Evolutionary conservation across 2,113 vertebrate species (phyloP).

Genomic region (Sclerurus mexicanus): DNA sequence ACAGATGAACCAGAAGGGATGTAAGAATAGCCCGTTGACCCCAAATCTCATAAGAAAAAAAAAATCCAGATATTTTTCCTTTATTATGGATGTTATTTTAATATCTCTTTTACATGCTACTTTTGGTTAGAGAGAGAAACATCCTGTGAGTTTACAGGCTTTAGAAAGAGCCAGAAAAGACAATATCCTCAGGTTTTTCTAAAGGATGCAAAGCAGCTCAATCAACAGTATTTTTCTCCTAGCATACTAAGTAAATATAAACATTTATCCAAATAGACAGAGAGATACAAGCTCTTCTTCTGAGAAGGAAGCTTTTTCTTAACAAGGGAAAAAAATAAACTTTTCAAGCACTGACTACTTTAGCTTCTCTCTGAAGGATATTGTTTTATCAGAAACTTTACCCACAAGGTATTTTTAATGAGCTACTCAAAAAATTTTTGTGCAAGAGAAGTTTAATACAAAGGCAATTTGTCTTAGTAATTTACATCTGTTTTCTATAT

Average conservation of each 20-base stretch:
- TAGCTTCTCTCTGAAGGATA: not conserved
- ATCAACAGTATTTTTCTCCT: not conserved
- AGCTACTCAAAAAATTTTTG: not conserved
- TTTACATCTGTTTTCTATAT: conserved; percentile 47
- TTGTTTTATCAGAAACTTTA: conserved; percentile 18
- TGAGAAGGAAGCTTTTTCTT: not conserved
- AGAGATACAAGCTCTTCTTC: not conserved
- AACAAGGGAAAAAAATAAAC: not conserved
- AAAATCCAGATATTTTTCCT: not conserved
- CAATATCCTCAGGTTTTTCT: not conserved
- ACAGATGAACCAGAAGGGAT: not conserved
- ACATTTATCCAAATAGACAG: not conserved
- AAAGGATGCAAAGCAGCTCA: not conserved
- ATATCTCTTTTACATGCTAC: not conserved
- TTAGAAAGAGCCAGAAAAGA: not conserved
- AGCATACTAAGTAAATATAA: not conserved
- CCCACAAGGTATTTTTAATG: conserved; percentile 44
- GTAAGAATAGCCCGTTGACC: not conserved
- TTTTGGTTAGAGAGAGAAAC: not conserved
- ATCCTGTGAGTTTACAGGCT: not conserved
- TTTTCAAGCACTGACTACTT: not conserved
- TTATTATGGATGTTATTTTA: not conserved
- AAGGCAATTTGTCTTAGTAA: conserved; percentile 36
- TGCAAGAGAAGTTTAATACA: conserved; percentile 34
- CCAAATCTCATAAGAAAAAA: not conserved